Evolutionary conservation across 2,888 invertebrate genomes (phyloP), one percentile per base, ranked within the genome.

Genomic region (Pterostichus niger): DNA sequence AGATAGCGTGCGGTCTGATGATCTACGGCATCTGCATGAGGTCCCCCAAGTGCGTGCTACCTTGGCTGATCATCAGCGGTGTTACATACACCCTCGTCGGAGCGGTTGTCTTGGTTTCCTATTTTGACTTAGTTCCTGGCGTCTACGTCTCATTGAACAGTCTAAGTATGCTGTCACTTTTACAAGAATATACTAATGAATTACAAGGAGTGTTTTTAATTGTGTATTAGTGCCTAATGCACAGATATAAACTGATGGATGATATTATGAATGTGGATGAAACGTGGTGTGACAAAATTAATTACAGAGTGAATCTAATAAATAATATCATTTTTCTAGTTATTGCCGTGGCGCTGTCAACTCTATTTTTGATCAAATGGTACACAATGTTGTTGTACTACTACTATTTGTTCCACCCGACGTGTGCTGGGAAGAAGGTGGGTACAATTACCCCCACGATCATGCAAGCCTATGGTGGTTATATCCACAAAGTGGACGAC

Each of bases 381-480:
- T 86, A 85, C 79, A 86, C 85, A 5, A 86, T 87, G 46, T 81
- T 86, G 6, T 61, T 86, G 61, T 86, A 86, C 79, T 86, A 86
- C 78, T 84, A 85, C 15, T 84, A 84, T 31, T 75, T 86, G 40
- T 85, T 85, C n/a, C 81, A 85, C 33, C 84, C 83, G 35, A 83
- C 84, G 7, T 86, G 86, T 71, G 82, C 78, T 54, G 75, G 83
- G 49, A 85, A 85, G 71, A 84, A 84, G 49, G 76, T 64, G 31
- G 84, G 85, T 24, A 82, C 83, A 9, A 83, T 84, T 44, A 84
- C 85, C 13, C 85, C 86, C 15, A 85, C 85, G 9, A 85, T 86
- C 4, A 85, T 86, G 3, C 86, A 87, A 79, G 87, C 87, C 35
- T 87, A 87, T 76, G 87, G 87, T 35, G 87, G 87, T n/a, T 87